These are phyloP conservation scores for Nomada ferruginata DNA, from an alignment of 2,888 invertebrate species.

Conservation along the genomic window DNA sequence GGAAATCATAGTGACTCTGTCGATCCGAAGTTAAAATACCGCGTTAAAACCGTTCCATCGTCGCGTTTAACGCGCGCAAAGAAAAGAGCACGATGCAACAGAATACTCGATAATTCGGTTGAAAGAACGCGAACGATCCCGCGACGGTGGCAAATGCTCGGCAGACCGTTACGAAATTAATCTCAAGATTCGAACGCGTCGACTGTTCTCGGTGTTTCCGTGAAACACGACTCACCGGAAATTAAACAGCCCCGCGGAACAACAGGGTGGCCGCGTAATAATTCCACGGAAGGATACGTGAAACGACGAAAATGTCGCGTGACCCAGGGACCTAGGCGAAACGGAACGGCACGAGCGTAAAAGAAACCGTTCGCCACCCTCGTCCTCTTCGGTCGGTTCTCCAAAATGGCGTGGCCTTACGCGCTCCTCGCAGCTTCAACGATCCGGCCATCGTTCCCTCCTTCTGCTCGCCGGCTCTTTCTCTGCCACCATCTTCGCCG, in stretches of 20 bases:
- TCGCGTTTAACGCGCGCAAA: too few species aligned
- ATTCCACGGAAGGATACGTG: constrained; percentile 62
- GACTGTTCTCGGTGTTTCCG: not conserved
- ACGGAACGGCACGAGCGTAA: constrained; percentile 58
- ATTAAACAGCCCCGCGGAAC: constrained; percentile 47
- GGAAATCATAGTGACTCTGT: not conserved
- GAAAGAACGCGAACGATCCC: not conserved
- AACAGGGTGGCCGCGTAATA: constrained; percentile 50
- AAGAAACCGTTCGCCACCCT: constrained; percentile 65
- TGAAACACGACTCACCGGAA: constrained; percentile 39
- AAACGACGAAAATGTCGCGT: constrained; percentile 56
- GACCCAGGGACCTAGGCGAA: constrained; percentile 66
- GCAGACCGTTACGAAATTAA: constrained; percentile 36
- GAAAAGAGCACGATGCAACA: not conserved
- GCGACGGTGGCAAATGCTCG: not conserved
- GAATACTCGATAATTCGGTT: constrained; percentile 14
- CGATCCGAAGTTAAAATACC: too few species aligned
- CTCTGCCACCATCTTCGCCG: constrained; percentile 60
- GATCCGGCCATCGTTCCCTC: constrained; percentile 31
- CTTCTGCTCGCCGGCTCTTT: not conserved
- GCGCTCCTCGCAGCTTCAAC: constrained; percentile 25
- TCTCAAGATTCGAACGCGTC: constrained; percentile 36
- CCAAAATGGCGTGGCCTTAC: constrained; percentile 79
- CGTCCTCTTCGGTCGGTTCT: constrained; percentile 73
- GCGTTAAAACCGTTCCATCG: not conserved